Base-by-base conservation (phyloP, 2,113 vertebrate species). In the Oryzias curvinotus region DNA sequence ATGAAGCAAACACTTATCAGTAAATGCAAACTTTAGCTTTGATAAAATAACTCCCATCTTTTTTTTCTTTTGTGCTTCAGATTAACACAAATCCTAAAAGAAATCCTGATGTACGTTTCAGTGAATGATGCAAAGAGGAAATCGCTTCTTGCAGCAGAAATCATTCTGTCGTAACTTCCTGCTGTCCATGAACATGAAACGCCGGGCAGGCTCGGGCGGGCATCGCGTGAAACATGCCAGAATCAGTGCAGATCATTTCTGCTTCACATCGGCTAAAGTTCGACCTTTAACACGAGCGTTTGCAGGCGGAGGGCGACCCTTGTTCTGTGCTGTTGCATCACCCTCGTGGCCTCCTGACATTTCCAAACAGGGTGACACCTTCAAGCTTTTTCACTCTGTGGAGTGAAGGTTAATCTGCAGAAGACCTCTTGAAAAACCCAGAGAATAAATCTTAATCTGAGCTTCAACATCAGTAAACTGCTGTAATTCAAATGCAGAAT, bases 261-360 rank as follows among this genome's bases (percentile, higher is more conserved):
- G 0, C 1, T 16, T 45, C 18, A 25, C 15, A 19, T 17, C 5
- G 5, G 21, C 15, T 42, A 49, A 21, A n/a, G 30, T 6, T 41
- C 71, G 65, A 80, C 72, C 77, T 82, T 72, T 47, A 63, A 48
- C 61, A 47, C 61, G 50, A 80, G 65, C 19, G 6, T 47, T 47
- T 10, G 30, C 0, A 0, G 28, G 49, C 42, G 52, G 41, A 4
- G 42, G 53, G 21, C 65, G 75, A 82, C 71, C 79, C 53, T 77
- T 80, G 77, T 64, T 74, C 81, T 72, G 50, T 62, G 69, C 44
- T 10, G 6, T 77, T 83, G 66, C 65, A 57, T 49, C 63, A 76
- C 49, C 49, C 30, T 54, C 52, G 50, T 57, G 79, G 57, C 62
- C 68, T 65, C 80, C 50, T 90, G 87, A 89, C 87, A 85, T 90